phyloP scores from a whole-genome alignment of 2,888 invertebrate species.

The Hyposoter didymator region DNA sequence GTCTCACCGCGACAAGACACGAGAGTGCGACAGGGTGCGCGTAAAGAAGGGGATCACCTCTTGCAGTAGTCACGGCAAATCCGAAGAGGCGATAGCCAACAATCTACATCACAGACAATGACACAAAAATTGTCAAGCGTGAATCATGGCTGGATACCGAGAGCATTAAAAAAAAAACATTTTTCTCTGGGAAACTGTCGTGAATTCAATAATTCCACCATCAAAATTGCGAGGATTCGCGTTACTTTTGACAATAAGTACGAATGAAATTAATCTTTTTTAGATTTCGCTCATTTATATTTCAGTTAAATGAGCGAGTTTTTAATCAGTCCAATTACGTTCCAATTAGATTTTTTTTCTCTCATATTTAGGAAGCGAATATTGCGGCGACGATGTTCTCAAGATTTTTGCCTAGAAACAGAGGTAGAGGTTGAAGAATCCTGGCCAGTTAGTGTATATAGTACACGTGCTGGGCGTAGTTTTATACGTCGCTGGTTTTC shows the following conservation, averaged over 20 bases:
- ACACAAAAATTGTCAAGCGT: not conserved
- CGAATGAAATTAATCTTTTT: not conserved
- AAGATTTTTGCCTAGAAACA: conserved; percentile 56
- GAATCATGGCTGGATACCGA: not conserved
- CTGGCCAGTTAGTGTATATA: conserved; percentile 27
- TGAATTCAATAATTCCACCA: not conserved
- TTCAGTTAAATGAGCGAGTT: not conserved
- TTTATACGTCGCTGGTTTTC: conserved; percentile 43
- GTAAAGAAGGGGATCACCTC: conserved; percentile 7
- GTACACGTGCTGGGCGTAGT: conserved; percentile 25
- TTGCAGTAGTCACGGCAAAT: conserved; percentile 45
- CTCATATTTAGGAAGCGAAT: not conserved
- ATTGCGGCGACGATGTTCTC: not conserved
- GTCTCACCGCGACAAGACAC: conserved; percentile 45
- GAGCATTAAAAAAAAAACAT: not conserved
- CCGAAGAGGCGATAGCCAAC: conserved; percentile 48
- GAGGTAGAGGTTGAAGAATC: conserved; percentile 17
- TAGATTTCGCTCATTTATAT: not conserved
- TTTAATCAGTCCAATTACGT: not conserved
- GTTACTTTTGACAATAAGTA: not conserved
- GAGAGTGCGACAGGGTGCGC: conserved; percentile 44
- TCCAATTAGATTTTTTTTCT: not conserved
- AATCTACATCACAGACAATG: conserved; percentile 2
- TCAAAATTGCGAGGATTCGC: not conserved
- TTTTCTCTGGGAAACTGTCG: not conserved